phyloP scores from a whole-genome alignment of 2,888 invertebrate species.

The Drosophila austrosaltans region DNA sequence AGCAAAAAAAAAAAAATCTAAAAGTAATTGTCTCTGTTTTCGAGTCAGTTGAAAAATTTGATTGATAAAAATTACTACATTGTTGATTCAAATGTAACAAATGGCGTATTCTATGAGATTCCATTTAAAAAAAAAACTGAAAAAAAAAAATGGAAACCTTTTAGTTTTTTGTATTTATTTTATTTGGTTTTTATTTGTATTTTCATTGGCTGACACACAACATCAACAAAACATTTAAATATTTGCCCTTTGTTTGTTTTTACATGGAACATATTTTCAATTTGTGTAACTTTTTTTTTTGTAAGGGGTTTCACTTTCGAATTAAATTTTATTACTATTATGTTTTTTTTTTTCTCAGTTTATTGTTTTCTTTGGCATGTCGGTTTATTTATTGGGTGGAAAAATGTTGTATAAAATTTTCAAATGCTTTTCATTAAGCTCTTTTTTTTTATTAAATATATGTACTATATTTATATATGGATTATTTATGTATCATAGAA shows the following conservation, averaged over 20 bases:
- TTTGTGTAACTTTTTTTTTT: slow-evolving; percentile 32
- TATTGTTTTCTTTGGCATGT: slow-evolving; percentile 24
- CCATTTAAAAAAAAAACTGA: no score
- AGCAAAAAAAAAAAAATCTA: background rate
- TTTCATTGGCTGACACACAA: background rate
- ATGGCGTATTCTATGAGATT: background rate
- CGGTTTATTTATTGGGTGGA: slow-evolving; percentile 14
- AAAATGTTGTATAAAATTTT: slow-evolving; percentile 33
- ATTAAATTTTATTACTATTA: slow-evolving; percentile 42
- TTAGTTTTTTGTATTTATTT: background rate
- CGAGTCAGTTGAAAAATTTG: background rate
- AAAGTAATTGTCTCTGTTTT: background rate
- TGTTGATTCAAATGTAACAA: background rate
- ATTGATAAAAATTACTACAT: slow-evolving; percentile 1
- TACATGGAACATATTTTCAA: slow-evolving; percentile 28
- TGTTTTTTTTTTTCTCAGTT: slow-evolving; percentile 1
- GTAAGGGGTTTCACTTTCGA: slow-evolving; percentile 8
- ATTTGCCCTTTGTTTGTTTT: slow-evolving; percentile 30
- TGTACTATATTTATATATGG: slow-evolving; percentile 22
- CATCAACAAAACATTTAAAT: background rate
- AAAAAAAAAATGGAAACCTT: background rate
- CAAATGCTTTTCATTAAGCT: slow-evolving; percentile 50
- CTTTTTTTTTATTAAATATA: slow-evolving; percentile 19
- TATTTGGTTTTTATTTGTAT: background rate
- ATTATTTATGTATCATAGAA: background rate